Evolutionary conservation across 2,888 invertebrate species (phyloP).

Genomic region (Plebejus argus): DNA sequence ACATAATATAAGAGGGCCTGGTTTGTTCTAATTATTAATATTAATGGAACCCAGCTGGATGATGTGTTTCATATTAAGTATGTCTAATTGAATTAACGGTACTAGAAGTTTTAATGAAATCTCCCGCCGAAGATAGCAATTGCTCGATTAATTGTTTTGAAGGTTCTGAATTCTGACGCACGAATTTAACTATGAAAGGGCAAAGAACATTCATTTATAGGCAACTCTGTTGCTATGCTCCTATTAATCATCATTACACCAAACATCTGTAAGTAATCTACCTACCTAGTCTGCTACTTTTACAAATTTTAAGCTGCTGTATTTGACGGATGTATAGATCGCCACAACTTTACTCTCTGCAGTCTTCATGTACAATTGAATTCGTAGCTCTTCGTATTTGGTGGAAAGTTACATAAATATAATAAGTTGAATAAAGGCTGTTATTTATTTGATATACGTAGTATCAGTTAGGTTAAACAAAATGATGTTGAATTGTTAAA

Average conservation of each 20-base stretch:
- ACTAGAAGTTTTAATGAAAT: slow-evolving; percentile 12
- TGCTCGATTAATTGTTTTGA: slow-evolving; percentile 14
- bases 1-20: slow-evolving; percentile 8
- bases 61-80: slow-evolving; percentile 2
- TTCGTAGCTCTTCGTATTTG: background rate
- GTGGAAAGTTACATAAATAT: background rate
- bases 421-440: slow-evolving; percentile 18
- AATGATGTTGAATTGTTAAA: slow-evolving; percentile 27
- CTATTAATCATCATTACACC: background rate
- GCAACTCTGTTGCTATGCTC: background rate
- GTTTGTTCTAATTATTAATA: slow-evolving; percentile 4
- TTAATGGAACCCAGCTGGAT: background rate
- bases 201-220: background rate
- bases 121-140: background rate
- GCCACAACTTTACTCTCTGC: too few species aligned
- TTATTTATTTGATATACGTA: slow-evolving; percentile 9
- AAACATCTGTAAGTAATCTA: too few species aligned
- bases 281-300: too few species aligned
- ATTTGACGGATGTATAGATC: too few species aligned
- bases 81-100: background rate
- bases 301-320: too few species aligned
- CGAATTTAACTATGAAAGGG: background rate
- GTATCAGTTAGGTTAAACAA: slow-evolving; percentile 18
- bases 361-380: too few species aligned
- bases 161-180: background rate